These are phyloP conservation scores for Falco biarmicus DNA, from an alignment of 2,797 vertebrate species.

Conservation along the genomic window DNA sequence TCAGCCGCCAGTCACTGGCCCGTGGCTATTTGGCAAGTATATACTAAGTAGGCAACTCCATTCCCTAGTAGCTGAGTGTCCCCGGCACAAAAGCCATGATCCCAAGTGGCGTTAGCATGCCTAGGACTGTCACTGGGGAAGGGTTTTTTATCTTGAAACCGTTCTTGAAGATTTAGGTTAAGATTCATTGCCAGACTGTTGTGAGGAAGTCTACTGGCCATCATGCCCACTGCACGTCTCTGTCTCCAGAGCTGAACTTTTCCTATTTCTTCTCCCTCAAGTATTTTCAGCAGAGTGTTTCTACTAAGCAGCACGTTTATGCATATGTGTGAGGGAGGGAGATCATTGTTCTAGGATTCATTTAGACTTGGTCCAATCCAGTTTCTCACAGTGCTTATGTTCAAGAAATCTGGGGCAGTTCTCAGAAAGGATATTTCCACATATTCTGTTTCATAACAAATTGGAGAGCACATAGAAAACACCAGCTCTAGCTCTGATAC, in stretches of 20 bases:
- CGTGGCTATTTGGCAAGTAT: neutral
- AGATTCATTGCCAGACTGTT: neutral
- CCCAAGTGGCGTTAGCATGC: neutral
- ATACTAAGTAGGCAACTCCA: neutral
- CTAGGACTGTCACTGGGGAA: neutral
- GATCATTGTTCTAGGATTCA: neutral
- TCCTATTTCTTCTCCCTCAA: neutral
- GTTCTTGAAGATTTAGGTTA: neutral
- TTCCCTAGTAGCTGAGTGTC: neutral
- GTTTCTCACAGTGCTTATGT: neutral
- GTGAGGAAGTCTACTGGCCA: neutral
- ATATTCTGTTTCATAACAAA: neutral
- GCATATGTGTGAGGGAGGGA: neutral
- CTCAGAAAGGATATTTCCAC: neutral
- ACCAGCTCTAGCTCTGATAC: neutral
- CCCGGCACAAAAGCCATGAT: neutral
- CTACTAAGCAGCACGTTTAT: neutral
- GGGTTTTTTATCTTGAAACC: neutral
- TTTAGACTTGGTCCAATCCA: neutral
- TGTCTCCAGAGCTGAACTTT: neutral
- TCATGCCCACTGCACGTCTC: neutral
- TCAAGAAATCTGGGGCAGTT: neutral
- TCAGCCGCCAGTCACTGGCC: slow-evolving; percentile 4
- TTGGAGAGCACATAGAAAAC: neutral
- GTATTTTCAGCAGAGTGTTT: neutral